Evolutionary conservation across 1,140 invertebrate species (phyloP).

Genomic region (Drosophila kikkawai): DNA sequence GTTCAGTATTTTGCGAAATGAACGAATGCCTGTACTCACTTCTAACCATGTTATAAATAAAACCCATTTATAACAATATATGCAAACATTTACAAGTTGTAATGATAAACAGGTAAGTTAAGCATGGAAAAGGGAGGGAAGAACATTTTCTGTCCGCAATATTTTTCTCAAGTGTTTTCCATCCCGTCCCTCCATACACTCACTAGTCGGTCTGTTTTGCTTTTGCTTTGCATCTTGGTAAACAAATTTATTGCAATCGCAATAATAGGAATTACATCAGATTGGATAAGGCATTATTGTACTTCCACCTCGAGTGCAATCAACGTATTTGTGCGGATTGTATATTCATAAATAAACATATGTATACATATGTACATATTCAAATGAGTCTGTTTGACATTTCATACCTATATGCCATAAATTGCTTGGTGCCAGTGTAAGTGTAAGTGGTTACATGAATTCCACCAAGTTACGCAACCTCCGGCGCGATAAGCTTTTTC

Average conservation of each 20-base stretch:
- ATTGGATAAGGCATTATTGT: slow-evolving; percentile 33
- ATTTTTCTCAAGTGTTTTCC: slow-evolving; percentile 30
- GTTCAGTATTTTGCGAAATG: neutral
- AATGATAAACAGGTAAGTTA: slow-evolving; percentile 2
- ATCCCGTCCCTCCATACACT: neutral
- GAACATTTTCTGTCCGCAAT: slow-evolving; percentile 30
- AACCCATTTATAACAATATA: neutral
- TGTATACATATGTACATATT: neutral
- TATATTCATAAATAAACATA: neutral
- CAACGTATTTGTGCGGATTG: slow-evolving; percentile 7
- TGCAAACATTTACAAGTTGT: neutral
- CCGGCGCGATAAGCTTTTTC: slow-evolving; percentile 17
- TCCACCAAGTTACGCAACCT: slow-evolving; percentile 52
- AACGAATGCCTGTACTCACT: neutral
- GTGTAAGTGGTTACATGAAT: slow-evolving; percentile 26
- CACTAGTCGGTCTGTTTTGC: slow-evolving; percentile 8
- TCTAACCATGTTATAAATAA: neutral
- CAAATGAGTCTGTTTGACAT: slow-evolving; percentile 11
- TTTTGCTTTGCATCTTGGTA: slow-evolving; percentile 39
- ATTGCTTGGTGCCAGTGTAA: slow-evolving; percentile 9
- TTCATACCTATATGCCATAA: slow-evolving; percentile 37
- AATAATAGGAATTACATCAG: slow-evolving; percentile 68
- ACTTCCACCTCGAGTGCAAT: slow-evolving; percentile 3
- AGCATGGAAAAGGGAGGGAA: neutral
- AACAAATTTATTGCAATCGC: slow-evolving; percentile 60